Evolutionary conservation across 2,888 invertebrate genomes (phyloP).

Genomic region (Crepidodera aurea): DNA sequence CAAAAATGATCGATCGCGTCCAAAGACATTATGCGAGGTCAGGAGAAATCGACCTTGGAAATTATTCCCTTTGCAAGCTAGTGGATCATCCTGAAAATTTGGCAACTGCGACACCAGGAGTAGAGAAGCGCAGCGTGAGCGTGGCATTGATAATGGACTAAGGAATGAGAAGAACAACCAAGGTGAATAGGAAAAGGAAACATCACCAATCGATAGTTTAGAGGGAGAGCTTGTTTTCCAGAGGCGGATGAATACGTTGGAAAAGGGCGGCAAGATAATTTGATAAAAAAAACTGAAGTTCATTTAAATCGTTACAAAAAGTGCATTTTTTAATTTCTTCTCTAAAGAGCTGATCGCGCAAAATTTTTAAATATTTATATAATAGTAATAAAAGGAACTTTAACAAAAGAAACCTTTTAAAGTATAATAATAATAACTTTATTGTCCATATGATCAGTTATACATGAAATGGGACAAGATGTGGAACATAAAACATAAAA

Average conservation of each 20-base stretch:
- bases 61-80: not conserved
- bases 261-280: no score
- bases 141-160: constrained; percentile 24
- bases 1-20: not conserved
- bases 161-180: constrained; percentile 4
- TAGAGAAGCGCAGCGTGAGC: not conserved
- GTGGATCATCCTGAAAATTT: constrained; percentile 10
- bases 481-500: no score
- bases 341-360: no score
- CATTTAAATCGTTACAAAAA: no score
- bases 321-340: no score
- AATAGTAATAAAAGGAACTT: no score
- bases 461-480: no score
- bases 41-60: constrained; percentile 2
- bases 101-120: constrained; percentile 1
- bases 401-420: no score
- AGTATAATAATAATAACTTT: no score
- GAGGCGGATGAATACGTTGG: constrained; percentile 4
- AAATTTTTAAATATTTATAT: no score
- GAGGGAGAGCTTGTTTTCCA: constrained; percentile 1
- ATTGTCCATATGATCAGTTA: no score
- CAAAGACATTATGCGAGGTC: constrained; percentile 8
- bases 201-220: constrained; percentile 3
- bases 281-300: no score
- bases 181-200: constrained; percentile 25